Evolutionary conservation across 1,140 invertebrate species (phyloP).

Genomic region (Cataglyphis hispanica): DNA sequence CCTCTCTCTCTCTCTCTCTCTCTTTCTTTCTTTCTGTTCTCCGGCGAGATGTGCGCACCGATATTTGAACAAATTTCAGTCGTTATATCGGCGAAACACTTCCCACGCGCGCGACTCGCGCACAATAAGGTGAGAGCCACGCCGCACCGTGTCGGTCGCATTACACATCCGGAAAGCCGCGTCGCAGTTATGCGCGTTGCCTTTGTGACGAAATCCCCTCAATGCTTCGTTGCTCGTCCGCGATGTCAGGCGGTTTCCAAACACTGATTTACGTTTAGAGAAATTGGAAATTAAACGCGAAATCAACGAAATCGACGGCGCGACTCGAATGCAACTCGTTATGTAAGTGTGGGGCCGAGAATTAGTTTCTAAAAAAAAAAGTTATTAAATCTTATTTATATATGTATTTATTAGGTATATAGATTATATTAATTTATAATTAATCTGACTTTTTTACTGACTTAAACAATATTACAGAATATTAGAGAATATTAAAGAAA

Average conservation of each 20-base stretch:
- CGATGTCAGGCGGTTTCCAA: not conserved
- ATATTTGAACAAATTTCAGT: conserved; percentile 42
- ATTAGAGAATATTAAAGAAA: not conserved
- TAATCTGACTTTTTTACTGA: too few species aligned
- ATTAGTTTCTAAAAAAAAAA: too few species aligned
- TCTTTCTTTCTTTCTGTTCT: not conserved
- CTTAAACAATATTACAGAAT: too few species aligned
- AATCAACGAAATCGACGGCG: not conserved
- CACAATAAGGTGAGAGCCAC: conserved; percentile 58
- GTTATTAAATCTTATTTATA: too few species aligned
- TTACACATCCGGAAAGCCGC: conserved; percentile 51
- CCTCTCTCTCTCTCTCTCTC: conserved; percentile 12
- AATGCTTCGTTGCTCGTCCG: conserved; percentile 27
- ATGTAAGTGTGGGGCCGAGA: not conserved
- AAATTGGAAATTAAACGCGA: not conserved
- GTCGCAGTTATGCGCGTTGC: conserved; percentile 40
- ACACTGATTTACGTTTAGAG: not conserved
- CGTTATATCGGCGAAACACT: conserved; percentile 54
- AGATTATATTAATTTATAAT: too few species aligned
- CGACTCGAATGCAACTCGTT: not conserved
- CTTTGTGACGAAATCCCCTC: conserved; percentile 47
- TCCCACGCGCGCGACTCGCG: conserved; percentile 50
- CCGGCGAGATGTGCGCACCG: not conserved
- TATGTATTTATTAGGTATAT: too few species aligned
- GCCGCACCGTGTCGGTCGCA: conserved; percentile 30